phyloP scores from a whole-genome alignment of 2,797 vertebrate genomes.

The Poecile montanus region DNA sequence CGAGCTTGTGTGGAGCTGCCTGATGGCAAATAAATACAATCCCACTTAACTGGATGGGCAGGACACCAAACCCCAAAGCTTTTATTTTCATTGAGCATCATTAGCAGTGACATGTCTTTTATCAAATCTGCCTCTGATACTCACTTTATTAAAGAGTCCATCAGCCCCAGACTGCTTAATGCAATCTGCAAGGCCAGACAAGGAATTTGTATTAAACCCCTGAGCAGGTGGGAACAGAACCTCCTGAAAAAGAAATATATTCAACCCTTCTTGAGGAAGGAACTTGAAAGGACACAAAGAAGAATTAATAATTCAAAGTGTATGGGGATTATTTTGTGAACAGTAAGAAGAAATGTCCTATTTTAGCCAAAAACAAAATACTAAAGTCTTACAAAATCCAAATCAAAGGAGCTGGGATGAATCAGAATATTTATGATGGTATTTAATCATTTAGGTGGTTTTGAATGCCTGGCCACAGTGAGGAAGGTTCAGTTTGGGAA shows the following conservation, averaged over 20 bases:
- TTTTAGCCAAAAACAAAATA: not conserved
- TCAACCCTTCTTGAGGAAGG: not conserved
- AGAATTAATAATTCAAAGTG: not conserved
- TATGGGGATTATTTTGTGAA: not conserved
- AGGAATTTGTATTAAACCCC: not conserved
- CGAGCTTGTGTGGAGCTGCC: not conserved
- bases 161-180: conserved; percentile 43
- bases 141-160: conserved; percentile 55
- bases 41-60: conserved; percentile 46
- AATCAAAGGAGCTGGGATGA: not conserved
- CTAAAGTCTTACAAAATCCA: not conserved
- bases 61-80: conserved; percentile 55
- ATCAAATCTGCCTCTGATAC: conserved; percentile 38
- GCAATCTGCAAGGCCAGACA: conserved; percentile 27
- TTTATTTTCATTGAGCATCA: conserved; percentile 67
- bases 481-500: not conserved
- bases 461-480: not conserved
- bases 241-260: not conserved
- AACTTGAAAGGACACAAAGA: not conserved
- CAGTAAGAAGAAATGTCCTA: not conserved
- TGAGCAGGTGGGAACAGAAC: not conserved
- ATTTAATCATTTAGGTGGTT: not conserved
- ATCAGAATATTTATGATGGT: not conserved
- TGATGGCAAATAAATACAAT: conserved; percentile 18
- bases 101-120: conserved; percentile 59